phyloP scores from a whole-genome alignment of 2,113 vertebrate species.

The Rhynchomys soricoides region DNA sequence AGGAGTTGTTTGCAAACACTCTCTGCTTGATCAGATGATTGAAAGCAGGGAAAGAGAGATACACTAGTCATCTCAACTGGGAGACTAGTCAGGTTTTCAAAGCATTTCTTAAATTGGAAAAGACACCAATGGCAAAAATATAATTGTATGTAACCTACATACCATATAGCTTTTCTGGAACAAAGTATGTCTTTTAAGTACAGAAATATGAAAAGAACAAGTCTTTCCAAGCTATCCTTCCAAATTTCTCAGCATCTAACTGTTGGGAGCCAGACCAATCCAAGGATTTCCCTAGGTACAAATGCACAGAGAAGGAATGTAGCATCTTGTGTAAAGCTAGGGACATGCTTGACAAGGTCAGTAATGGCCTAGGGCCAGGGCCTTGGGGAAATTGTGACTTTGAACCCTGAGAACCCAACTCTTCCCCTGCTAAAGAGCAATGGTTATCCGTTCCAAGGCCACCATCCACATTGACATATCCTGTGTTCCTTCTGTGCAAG shows the following conservation, averaged over 20 bases:
- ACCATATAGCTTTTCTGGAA: not conserved
- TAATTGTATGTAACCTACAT: not conserved
- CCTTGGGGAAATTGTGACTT: not conserved
- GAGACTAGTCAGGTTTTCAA: not conserved
- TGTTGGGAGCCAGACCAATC: not conserved
- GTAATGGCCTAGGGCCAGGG: not conserved
- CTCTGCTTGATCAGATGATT: not conserved
- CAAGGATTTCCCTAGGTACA: not conserved
- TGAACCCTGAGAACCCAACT: not conserved
- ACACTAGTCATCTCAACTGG: not conserved
- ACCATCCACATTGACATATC: not conserved
- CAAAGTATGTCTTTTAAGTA: conserved; percentile 35
- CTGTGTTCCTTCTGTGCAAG: not conserved
- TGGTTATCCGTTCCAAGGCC: not conserved
- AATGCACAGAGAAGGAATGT: no score
- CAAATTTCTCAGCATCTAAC: not conserved
- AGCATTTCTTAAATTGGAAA: not conserved
- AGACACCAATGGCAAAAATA: conserved; percentile 2
- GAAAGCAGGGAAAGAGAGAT: conserved; percentile 12
- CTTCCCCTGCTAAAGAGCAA: not conserved
- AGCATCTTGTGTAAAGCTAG: not conserved
- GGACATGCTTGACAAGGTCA: not conserved
- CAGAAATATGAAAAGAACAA: not conserved
- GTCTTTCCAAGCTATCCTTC: not conserved
- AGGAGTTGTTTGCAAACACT: not conserved